Percentiles rank a stretch among this genome's conserved stretches.
These are phyloP conservation scores for Pammene aurita DNA, from an alignment of 2,888 invertebrate genomes.

Conservation along the genomic window DNA sequence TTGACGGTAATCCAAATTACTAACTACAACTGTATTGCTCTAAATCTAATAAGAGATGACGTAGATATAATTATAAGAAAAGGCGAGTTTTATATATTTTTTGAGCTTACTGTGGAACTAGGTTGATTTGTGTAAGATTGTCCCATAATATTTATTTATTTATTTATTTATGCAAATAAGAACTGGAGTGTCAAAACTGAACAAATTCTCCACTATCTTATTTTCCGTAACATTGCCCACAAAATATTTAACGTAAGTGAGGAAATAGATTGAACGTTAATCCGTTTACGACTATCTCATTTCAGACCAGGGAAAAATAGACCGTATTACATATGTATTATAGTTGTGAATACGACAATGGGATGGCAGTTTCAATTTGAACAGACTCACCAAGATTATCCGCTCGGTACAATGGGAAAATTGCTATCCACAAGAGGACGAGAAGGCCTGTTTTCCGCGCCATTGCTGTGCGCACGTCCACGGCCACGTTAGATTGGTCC, in stretches of 20 bases:
- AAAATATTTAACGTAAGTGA: slow-evolving; percentile 37
- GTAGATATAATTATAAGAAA: too few species aligned
- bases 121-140: too few species aligned
- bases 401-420: slow-evolving; percentile 72
- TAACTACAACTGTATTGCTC: too few species aligned
- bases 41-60: too few species aligned
- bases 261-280: slow-evolving; percentile 39
- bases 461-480: slow-evolving; percentile 52
- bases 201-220: slow-evolving; percentile 27
- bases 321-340: slow-evolving; percentile 4
- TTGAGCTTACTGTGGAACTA: too few species aligned
- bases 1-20: too few species aligned
- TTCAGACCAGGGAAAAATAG: slow-evolving; percentile 5
- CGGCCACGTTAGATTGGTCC: slow-evolving; percentile 13
- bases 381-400: slow-evolving; percentile 75
- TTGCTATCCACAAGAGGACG: slow-evolving; percentile 70
- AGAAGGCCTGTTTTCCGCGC: slow-evolving; percentile 63
- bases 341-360: slow-evolving; percentile 23
- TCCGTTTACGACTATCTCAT: slow-evolving; percentile 32
- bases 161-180: too few species aligned
- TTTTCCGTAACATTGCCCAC: slow-evolving; percentile 31
- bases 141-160: too few species aligned
- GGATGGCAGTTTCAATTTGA: slow-evolving; percentile 31
- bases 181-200: not conserved
- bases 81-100: too few species aligned